Base-by-base conservation (phyloP, 2,797 vertebrate genomes). In the Ctenopoma kingsleyae region DNA sequence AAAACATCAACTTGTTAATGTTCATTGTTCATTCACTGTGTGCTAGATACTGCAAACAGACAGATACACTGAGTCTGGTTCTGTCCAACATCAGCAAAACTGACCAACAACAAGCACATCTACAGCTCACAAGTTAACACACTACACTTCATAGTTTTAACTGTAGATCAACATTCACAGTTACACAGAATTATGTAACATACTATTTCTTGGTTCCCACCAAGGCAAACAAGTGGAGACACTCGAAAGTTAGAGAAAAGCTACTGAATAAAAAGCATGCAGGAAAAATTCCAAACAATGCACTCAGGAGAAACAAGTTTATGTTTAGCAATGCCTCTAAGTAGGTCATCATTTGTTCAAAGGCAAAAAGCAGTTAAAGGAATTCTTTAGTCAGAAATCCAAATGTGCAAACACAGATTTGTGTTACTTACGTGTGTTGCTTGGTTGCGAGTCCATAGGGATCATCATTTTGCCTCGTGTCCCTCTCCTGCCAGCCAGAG, bases 381-480 rank as follows among this genome's bases (percentile, higher is more conserved):
- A 43, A 17, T 17, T 8, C 16, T n/a, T 43, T n/a, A n/a, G 7
- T 5, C 17, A 30, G 25, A 1, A 27, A 38, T 36, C 20, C 7
- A 56, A 0, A 49, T 17, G 52, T 17, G 3, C 32, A 35, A 11
- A 35, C 36, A 50, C 41, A 38, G 4, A 11, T 5, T 12, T 56
- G 61, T 15, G 23, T 60, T 20, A 76, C 97, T 94, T 85, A 98
- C 97, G 92, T 27, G 96, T 95, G 87, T 96, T 98, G 90, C 59
- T 97, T 3, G 97, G 94, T 76, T 97, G 97, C 0, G 96, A 93
- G 50, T 99, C 97, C 96, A 98, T 97, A 1, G 97, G 97, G 57
- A 98, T 98, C 97, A 98, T 97, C 84, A 98, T 95, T 71, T 98
- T 98, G 50, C 96, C 89, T 8, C 97, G 90, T 0, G 97, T 97